Evolutionary conservation across 2,113 vertebrate genomes (phyloP), one percentile per base, ranked within the genome.

Genomic region (Pterocles orientalis): DNA sequence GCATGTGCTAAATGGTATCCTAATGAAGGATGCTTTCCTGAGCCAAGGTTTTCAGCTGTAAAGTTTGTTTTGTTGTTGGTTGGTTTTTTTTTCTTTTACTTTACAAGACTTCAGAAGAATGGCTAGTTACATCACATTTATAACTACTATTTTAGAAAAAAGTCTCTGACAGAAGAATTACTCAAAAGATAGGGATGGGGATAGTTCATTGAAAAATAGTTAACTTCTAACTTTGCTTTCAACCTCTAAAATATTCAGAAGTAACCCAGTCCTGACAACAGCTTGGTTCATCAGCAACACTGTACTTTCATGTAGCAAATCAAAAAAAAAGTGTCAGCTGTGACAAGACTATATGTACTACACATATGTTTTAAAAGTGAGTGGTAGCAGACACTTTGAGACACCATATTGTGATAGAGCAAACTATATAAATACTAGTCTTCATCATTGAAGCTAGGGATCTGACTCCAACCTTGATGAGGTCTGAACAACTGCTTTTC

Each of bases 281-380:
- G 65, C 69, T 96, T 88, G 91, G 91, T 93, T 88, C 82, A 84
- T 80, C 81, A 96, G 48, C 77, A 92, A 65, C 76, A 64, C 82
- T 88, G 86, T 75, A 91, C 76, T 96, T 58, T 73, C 60, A 61
- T 56, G 72, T 77, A 84, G 77, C 80, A 91, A 91, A 86, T 75
- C 81, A 69, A 71, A 92, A 95, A 94, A 93, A 94, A 92, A 77
- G 83, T 95, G 92, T 97, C 94, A 95, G 83, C 88, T 92, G 61
- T 79, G 92, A 94, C 83, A 91, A 89, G 80, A 31, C 83, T 92
- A 3, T 83, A 84, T 90, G 64, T 26, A 53, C 61, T 79, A 60
- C 79, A 82, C 75, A 91, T 88, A 97, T 54, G 88, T 69, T 93
- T 84, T 75, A 45, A 57, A 88, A 96, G 18, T 61, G 80, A 94